Conservation (phyloP, 2,888 invertebrate genomes). For the Drosophila borborema region DNA sequence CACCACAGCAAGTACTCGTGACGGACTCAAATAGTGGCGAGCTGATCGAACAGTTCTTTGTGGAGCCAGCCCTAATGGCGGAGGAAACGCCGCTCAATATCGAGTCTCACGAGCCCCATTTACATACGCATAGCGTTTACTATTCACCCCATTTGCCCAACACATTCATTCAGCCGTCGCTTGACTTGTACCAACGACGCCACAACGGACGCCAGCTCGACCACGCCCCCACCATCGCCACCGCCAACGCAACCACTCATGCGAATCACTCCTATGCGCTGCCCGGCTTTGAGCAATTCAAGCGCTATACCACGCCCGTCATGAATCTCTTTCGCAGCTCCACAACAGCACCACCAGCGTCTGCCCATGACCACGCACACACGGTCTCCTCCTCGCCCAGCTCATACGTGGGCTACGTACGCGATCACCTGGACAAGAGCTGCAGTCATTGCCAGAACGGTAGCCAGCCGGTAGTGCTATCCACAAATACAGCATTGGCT, state of each 20-base stretch:
- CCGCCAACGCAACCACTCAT: constrained; percentile 43
- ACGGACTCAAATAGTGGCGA: constrained; percentile 80
- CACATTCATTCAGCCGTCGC: constrained; percentile 64
- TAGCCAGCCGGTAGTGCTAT: constrained; percentile 82
- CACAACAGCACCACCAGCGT: constrained; percentile 17
- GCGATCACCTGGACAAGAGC: constrained; percentile 82
- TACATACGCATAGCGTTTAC: constrained; percentile 82
- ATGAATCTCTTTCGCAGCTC: constrained; percentile 84
- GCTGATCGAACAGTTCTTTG: constrained; percentile 75
- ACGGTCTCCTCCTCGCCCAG: constrained; percentile 83
- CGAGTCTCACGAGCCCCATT: constrained; percentile 59
- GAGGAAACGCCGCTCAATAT: constrained; percentile 56
- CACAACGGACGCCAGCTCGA: constrained; percentile 76
- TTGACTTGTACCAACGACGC: constrained; percentile 73
- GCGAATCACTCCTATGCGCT: constrained; percentile 56
- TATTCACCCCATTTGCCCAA: constrained; percentile 77
- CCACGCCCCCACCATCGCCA: constrained; percentile 49
- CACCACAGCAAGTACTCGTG: constrained; percentile 75
- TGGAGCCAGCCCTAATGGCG: constrained; percentile 75
- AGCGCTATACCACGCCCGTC: constrained; percentile 83
- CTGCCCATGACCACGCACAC: constrained; percentile 72
- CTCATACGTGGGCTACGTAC: constrained; percentile 82
- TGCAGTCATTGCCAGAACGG: constrained; percentile 83
- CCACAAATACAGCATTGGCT: constrained; percentile 78
- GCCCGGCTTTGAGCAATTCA: constrained; percentile 83